A percentile compares a stretch with the other conserved stretches of the same genome.
Conservation (phyloP, 2,797 vertebrate genomes). For the Cyclura pinguis region DNA sequence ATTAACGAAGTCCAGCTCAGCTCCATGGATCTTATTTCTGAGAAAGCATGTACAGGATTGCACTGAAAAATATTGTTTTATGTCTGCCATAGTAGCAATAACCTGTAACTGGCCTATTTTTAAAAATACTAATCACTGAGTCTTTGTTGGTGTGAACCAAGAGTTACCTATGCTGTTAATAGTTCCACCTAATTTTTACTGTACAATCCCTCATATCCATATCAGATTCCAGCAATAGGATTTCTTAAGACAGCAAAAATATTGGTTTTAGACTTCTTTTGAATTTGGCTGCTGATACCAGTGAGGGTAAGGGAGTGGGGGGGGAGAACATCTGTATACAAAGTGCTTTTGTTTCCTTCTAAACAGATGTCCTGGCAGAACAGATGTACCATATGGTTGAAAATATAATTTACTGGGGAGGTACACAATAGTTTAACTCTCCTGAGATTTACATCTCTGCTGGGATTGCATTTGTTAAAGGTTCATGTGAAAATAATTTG, state of each 20-base stretch:
- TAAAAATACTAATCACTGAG: background rate
- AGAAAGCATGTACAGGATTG: background rate
- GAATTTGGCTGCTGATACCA: slow-evolving; percentile 73
- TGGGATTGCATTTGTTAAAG: slow-evolving; percentile 4
- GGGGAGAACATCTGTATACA: slow-evolving; percentile 78
- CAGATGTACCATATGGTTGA: slow-evolving; percentile 65
- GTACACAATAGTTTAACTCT: slow-evolving; percentile 23
- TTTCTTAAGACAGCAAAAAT: slow-evolving; percentile 45
- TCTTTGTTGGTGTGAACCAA: background rate
- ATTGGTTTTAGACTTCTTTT: slow-evolving; percentile 59
- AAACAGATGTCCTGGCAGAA: slow-evolving; percentile 82
- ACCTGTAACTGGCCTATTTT: slow-evolving; percentile 24
- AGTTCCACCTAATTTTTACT: background rate
- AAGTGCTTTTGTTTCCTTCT: slow-evolving; percentile 79
- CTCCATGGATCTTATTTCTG: background rate
- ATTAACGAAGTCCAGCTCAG: background rate
- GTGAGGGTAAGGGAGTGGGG: slow-evolving; percentile 59
- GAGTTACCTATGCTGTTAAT: background rate
- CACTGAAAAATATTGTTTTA: background rate
- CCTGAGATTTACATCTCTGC: slow-evolving; percentile 11
- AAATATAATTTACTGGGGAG: slow-evolving; percentile 51
- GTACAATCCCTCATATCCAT: slow-evolving; percentile 10
- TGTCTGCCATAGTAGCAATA: slow-evolving; percentile 46
- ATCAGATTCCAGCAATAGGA: slow-evolving; percentile 22
- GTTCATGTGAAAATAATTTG: background rate